phyloP scores from a whole-genome alignment of 2,113 vertebrate genomes.

The Egretta garzetta region DNA sequence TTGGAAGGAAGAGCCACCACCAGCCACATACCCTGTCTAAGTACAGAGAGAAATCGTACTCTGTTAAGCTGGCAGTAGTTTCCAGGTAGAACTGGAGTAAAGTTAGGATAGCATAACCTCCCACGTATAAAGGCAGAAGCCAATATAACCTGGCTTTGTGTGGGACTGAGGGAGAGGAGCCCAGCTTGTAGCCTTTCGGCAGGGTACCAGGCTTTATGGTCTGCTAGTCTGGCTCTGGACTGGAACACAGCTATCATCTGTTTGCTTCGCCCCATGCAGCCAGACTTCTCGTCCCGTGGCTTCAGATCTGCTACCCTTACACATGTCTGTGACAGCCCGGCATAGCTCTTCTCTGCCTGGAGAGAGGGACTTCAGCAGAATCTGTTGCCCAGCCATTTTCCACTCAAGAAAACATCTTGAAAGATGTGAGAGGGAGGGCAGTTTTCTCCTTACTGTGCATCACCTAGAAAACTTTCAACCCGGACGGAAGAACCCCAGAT shows the following conservation, averaged over 20 bases:
- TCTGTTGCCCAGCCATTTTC: not conserved
- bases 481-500: accelerated
- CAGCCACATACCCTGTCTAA: not conserved
- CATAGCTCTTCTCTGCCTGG: not conserved
- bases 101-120: not conserved
- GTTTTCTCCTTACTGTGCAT: accelerated
- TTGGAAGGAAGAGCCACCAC: not conserved
- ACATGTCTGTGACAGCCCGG: accelerated
- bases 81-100: not conserved
- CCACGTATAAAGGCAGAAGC: not conserved
- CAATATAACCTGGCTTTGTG: not conserved
- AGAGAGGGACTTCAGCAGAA: not conserved
- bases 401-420: accelerated
- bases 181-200: not conserved
- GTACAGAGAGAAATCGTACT: not conserved
- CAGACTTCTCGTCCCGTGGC: not conserved
- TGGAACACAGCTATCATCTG: accelerated
- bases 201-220: not conserved
- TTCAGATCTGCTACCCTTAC: not conserved
- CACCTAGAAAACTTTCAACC: not conserved
- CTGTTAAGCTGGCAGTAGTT: not conserved
- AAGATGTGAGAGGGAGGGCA: accelerated
- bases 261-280: not conserved
- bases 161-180: not conserved
- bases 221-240: not conserved